Evolutionary conservation across 2,113 vertebrate species (phyloP), one percentile per base, ranked within the genome.

Genomic region (Zeus faber): DNA sequence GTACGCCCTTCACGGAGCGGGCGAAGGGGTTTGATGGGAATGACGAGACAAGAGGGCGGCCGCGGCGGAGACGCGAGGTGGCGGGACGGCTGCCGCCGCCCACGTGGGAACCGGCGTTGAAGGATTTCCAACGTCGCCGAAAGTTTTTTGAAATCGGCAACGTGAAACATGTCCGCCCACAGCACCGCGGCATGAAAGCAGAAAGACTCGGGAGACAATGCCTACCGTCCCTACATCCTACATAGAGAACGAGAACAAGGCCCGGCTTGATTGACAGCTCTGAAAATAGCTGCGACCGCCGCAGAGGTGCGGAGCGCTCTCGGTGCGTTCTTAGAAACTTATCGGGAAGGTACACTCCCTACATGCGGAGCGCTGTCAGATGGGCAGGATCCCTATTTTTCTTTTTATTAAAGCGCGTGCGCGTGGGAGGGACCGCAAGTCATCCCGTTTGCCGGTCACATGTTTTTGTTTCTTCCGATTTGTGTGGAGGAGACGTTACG

Each of bases 401-500:
- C 25, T n/a, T n/a, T n/a, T n/a, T n/a, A n/a, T n/a, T n/a, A n/a
- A 47, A 57, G 54, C 10, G 8, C n/a, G n/a, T n/a, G 65, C 46
- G 47, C 49, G 75, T 82, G 64, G 79, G 81, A 77, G 59, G 75
- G 72, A 70, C 74, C 77, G 82, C 72, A 74, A n/a, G 75, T 80
- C 84, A 79, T 77, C 64, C 59, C 39, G 26, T 54, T n/a, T 79
- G 71, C 80, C 63, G 79, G 77, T 86, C 50, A 25, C 64, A 74
- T 85, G 80, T 69, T 88, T 84, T 84, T 81, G 66, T 82, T 87
- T 81, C 81, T 74, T 85, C 82, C 78, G 72, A 76, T 80, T 65
- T 87, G 77, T 79, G 86, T 85, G 74, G 80, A 89, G 89, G 81
- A 89, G 89, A 90, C 85, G 70, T 91, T 91, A 85, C 64, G 77